Evolutionary conservation across 2,113 vertebrate genomes (phyloP), one percentile per base, ranked within the genome.

Genomic region (Tragulus kanchil): DNA sequence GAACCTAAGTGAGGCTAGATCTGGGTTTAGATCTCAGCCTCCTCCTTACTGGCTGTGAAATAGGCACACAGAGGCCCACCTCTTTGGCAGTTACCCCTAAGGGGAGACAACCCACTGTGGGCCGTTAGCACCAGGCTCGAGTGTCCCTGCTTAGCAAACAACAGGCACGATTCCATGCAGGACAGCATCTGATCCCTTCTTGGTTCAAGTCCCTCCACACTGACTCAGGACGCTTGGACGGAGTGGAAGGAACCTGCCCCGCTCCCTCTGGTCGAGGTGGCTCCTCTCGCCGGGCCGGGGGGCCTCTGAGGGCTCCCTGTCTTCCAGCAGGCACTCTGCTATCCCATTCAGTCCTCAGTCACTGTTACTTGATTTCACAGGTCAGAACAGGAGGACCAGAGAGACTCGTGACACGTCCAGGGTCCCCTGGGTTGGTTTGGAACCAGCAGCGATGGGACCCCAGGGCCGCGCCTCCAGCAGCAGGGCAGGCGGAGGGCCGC

Each of bases 71-170:
- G 11, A 16, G 16, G 6, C 31, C 82, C 17, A 19, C 17, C 54
- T 78, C 52, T 23, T 26, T 1, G 48, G 19, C 31, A 61, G 25
- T 64, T 28, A 31, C 19, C 17, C 28, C 81, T 42, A 15, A 6
- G 2, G 0, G 0, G 59, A 52, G 42, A 52, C 19, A 13, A 19
- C 26, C 8, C 19, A 12, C 6, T 1, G 26, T 3, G 6, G 36
- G 48, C 21, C 12, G 77, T 16, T 1, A 56, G 19, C 16, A 8
- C 14, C 3, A 25, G 28, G 61, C 61, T 71, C 2, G 0, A 7
- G 17, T 0, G 0, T 16, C 26, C 0, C 4, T 6, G 2, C 42
- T 85, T 87, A 5, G 0, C 3, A 16, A 83, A 56, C 36, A 52
- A 16, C 1, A 8, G 75, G 64, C 8, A 0, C 8, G 19, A 36